Evolutionary conservation across 2,888 invertebrate species (phyloP).

Genomic region (Melangyna quadrimaculata): DNA sequence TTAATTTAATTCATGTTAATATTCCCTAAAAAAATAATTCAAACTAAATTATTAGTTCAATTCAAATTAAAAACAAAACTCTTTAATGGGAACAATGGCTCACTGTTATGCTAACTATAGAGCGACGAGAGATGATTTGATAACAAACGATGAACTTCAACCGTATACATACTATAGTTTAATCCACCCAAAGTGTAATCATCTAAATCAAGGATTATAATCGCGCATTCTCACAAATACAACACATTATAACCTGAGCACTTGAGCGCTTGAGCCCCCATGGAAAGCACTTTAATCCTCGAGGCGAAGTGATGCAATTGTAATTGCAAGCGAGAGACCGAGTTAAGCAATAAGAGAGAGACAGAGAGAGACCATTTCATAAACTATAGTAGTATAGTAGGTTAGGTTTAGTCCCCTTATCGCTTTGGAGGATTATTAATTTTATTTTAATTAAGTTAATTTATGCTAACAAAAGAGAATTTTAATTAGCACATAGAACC

Average conservation of each 20-base stretch:
- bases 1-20: too few species aligned
- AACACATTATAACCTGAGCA: slow-evolving; percentile 21
- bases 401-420: not conserved
- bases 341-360: too few species aligned
- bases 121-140: not conserved
- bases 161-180: too few species aligned
- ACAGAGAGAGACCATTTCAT: slow-evolving; percentile 21
- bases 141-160: slow-evolving; percentile 14
- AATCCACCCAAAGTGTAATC: slow-evolving; percentile 39
- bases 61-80: too few species aligned
- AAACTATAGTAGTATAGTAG: too few species aligned
- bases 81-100: not conserved
- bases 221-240: not conserved
- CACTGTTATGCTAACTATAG: not conserved
- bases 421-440: slow-evolving; percentile 57
- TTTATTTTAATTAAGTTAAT: slow-evolving; percentile 70
- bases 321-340: not conserved
- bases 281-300: slow-evolving; percentile 20
- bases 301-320: not conserved
- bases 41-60: too few species aligned
- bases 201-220: slow-evolving; percentile 56
- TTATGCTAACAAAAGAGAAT: slow-evolving; percentile 69
- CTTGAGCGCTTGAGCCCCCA: not conserved
- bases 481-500: slow-evolving; percentile 62
- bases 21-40: too few species aligned